Evolutionary conservation across 2,797 vertebrate species (phyloP).

Genomic region (Malurus splendens): DNA sequence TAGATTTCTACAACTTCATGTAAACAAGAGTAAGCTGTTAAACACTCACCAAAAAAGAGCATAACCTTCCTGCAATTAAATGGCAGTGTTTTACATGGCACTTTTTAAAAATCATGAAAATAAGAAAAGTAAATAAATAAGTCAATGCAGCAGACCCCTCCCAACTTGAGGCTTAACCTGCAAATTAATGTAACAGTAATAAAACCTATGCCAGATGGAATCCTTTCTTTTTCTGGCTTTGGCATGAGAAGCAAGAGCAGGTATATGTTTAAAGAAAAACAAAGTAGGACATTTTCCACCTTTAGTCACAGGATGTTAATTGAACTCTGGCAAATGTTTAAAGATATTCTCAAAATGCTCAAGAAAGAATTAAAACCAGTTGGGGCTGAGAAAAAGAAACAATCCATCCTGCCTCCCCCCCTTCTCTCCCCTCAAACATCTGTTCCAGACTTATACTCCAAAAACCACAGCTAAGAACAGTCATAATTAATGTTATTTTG

Average conservation of each 20-base stretch:
- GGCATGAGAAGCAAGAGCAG: conserved; percentile 51
- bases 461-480: conserved; percentile 62
- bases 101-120: conserved; percentile 60
- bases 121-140: conserved; percentile 67
- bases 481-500: conserved; percentile 66
- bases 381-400: conserved; percentile 74
- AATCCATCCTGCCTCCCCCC: conserved; percentile 33
- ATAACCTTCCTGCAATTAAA: conserved; percentile 72
- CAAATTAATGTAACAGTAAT: conserved; percentile 65
- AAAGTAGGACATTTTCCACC: conserved; percentile 82
- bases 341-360: conserved; percentile 75
- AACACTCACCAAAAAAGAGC: conserved; percentile 18
- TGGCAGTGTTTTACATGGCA: conserved; percentile 53
- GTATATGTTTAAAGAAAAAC: conserved; percentile 60
- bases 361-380: conserved; percentile 82
- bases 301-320: conserved; percentile 81
- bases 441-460: conserved; percentile 73
- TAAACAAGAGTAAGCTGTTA: conserved; percentile 60
- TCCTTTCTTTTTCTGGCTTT: conserved; percentile 41
- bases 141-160: conserved; percentile 58
- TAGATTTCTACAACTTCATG: conserved; percentile 33
- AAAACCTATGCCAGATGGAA: conserved; percentile 66
- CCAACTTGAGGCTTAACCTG: conserved; percentile 55
- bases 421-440: conserved; percentile 67
- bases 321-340: conserved; percentile 88